Base-by-base conservation (phyloP, 2,797 vertebrate genomes). In the Hipposideros larvatus region DNA sequence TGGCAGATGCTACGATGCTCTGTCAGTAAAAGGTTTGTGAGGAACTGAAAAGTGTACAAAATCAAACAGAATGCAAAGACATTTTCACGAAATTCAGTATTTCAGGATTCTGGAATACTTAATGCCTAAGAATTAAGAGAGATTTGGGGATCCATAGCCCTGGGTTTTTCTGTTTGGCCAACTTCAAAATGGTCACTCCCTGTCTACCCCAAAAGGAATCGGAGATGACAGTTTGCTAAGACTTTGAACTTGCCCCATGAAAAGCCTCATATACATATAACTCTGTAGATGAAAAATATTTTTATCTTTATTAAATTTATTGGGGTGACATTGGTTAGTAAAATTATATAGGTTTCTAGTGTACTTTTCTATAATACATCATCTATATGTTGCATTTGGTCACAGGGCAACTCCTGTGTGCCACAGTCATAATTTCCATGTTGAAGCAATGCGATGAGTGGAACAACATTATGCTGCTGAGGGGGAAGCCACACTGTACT, bases 21-120 rank as follows among this genome's bases (percentile, higher is more conserved):
- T 97, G 97, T 98, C 97, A 97, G 97, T 96, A 96, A 97, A 97
- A 97, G 96, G 97, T 96, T 98, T 97, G 96, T 96, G 97, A 94
- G 95, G 96, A 98, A 87, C 97, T 96, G 96, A 98, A 97, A 97
- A 97, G 97, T 97, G 97, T 97, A 96, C 97, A 97, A 98, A 97
- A 97, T 96, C 97, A 98, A 98, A 98, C 96, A 97, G 97, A 97
- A 98, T 97, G 97, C 97, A 98, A 96, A 96, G 97, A 91, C 96
- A 93, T 96, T 97, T 98, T 97, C 96, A 97, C 96, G 96, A 95
- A 97, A 96, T 96, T 96, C 89, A 87, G 93, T 92, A 92, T 95
- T 96, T 96, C 34, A 15, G 94, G 91, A 92, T 96, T 95, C 95
- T 96, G 77, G 88, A 96, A 96, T 94, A 79, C 74, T 95, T 92